These are phyloP conservation scores for Elysia crispata DNA, from an alignment of 2,888 invertebrate species.

Conservation along the genomic window DNA sequence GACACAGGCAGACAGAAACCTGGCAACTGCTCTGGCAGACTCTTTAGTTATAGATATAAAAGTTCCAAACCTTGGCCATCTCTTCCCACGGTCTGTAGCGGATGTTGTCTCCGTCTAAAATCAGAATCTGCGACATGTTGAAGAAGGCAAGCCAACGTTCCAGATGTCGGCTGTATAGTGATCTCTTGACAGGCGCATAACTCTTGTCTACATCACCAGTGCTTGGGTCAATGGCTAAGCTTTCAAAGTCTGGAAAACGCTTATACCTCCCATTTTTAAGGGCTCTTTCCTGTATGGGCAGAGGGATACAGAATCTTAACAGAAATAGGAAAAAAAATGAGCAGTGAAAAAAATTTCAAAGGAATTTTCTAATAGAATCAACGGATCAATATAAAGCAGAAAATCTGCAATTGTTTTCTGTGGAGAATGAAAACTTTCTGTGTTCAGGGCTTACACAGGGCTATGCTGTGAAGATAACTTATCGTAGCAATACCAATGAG, in stretches of 20 bases:
- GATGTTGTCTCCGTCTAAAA: constrained; percentile 84
- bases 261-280: constrained; percentile 2
- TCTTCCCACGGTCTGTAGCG: constrained; percentile 64
- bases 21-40: not conserved
- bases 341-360: too few relatives aligned
- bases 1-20: not conserved
- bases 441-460: too few relatives aligned
- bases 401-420: too few relatives aligned
- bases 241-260: constrained; percentile 66
- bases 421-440: too few relatives aligned
- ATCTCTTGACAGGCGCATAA: constrained; percentile 76
- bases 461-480: too few relatives aligned
- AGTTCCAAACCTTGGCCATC: constrained; percentile 56
- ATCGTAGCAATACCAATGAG: too few relatives aligned
- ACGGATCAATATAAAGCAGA: too few relatives aligned
- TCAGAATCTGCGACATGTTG: constrained; percentile 90
- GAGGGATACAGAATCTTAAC: too few relatives aligned
- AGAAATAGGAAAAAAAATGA: too few relatives aligned
- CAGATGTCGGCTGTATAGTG: constrained; percentile 83
- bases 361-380: too few relatives aligned
- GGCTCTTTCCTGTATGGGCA: constrained; percentile 2
- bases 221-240: constrained; percentile 70
- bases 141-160: constrained; percentile 94
- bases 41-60: not conserved
- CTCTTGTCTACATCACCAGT: constrained; percentile 74